phyloP scores from a whole-genome alignment of 2,888 invertebrate species.

The Boloria selene region DNA sequence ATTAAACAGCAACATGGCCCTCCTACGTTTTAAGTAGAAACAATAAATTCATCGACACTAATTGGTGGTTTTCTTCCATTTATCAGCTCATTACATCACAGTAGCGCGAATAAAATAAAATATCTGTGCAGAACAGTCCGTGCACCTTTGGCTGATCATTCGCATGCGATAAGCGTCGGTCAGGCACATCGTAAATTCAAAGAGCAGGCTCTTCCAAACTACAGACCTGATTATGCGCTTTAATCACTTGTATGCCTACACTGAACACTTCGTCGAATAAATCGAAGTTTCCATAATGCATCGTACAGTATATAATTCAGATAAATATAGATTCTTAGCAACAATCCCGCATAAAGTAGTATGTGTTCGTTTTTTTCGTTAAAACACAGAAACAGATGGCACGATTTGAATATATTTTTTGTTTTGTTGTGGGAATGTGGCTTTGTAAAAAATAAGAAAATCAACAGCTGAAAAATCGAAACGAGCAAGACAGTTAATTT shows the following conservation, averaged over 20 bases:
- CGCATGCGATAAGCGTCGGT: conserved; percentile 82
- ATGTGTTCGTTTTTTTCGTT: too few relatives aligned
- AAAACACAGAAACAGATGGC: too few relatives aligned
- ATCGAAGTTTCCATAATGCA: not conserved
- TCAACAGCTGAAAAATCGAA: too few relatives aligned
- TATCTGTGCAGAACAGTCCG: conserved; percentile 76
- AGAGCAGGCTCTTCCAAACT: conserved; percentile 78
- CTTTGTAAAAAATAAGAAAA: too few relatives aligned
- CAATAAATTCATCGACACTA: conserved; percentile 83
- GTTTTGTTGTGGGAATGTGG: too few relatives aligned
- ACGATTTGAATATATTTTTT: too few relatives aligned
- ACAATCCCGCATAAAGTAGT: not conserved
- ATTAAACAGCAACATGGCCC: conserved; percentile 74
- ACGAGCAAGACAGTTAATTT: too few relatives aligned
- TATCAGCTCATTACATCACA: conserved; percentile 83
- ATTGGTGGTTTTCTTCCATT: conserved; percentile 83
- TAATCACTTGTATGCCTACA: conserved; percentile 67
- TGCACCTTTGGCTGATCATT: conserved; percentile 81
- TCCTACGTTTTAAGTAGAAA: conserved; percentile 82
- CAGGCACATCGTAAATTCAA: conserved; percentile 82
- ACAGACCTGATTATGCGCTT: conserved; percentile 78
- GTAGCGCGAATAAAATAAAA: conserved; percentile 83
- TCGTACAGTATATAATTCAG: not conserved
- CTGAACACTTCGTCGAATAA: conserved; percentile 11
- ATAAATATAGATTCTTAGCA: not conserved